Conservation (phyloP, 2,888 invertebrate genomes). For the Amphipyra berbera region DNA sequence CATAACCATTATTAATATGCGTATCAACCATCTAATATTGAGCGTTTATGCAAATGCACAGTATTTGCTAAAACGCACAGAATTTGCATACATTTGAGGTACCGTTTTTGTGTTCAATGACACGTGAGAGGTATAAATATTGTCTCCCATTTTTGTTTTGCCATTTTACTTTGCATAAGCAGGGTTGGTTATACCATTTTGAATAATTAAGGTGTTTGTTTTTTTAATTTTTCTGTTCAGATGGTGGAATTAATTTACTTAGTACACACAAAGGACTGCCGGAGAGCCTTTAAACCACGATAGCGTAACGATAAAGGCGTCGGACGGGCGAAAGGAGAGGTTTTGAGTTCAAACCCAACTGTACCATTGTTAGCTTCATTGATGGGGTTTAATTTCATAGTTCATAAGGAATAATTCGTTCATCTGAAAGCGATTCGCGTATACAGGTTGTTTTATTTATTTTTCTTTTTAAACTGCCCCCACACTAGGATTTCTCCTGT, state of each 20-base stretch:
- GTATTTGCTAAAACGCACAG: constrained; percentile 67
- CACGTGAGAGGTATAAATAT: constrained; percentile 82
- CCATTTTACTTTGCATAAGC: constrained; percentile 70
- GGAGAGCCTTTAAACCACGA: no score
- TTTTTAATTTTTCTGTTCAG: constrained; percentile 57
- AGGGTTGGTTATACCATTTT: constrained; percentile 68
- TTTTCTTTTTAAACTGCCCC: no score
- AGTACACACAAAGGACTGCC: not conserved
- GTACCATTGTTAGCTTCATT: no score
- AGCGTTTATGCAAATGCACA: constrained; percentile 77
- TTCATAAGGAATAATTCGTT: no score
- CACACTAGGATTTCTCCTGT: no score
- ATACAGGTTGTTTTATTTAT: no score
- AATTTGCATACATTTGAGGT: constrained; percentile 83
- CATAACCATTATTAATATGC: constrained; percentile 77
- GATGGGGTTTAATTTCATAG: no score
- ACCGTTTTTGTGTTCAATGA: constrained; percentile 81
- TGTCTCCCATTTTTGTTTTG: constrained; percentile 73
- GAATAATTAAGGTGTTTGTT: constrained; percentile 67
- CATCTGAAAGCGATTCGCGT: no score
- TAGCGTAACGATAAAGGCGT: no score
- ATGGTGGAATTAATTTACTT: constrained; percentile 60
- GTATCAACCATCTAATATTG: constrained; percentile 74
- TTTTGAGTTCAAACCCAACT: no score
- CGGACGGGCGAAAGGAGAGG: no score